A percentile compares a stretch with the other conserved stretches of the same genome.
phyloP scores from a whole-genome alignment of 1,140 invertebrate species.

The Goniozus legneri region DNA sequence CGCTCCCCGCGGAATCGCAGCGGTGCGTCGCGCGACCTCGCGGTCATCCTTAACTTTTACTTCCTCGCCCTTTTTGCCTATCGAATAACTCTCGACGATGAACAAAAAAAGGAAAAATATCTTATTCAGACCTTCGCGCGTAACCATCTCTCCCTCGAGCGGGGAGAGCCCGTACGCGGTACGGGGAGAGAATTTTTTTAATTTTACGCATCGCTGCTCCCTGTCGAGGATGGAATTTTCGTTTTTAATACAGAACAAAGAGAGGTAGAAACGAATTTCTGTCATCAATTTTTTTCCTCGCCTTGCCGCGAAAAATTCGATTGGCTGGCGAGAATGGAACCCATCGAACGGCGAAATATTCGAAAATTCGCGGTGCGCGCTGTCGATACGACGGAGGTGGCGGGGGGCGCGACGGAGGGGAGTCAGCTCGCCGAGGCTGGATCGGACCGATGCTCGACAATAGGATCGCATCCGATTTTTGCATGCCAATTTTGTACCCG shows the following conservation, averaged over 20 bases:
- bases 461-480: slow-evolving; percentile 54
- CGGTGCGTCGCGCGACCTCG: too few species aligned
- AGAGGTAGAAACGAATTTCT: neutral
- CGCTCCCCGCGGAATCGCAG: neutral
- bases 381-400: neutral
- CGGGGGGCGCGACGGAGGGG: neutral
- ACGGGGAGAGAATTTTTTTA: neutral
- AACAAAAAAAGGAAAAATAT: too few species aligned
- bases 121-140: too few species aligned
- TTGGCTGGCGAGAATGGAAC: neutral
- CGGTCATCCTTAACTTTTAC: too few species aligned
- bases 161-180: neutral
- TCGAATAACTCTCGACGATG: too few species aligned
- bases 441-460: slow-evolving; percentile 50
- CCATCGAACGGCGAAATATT: neutral
- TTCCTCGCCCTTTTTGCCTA: too few species aligned
- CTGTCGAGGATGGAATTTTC: neutral
- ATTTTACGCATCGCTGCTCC: neutral
- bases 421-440: slow-evolving; percentile 1
- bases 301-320: neutral
- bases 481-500: slow-evolving; percentile 51
- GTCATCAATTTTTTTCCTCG: neutral
- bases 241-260: neutral
- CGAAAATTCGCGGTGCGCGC: neutral
- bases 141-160: neutral